Conservation (phyloP, 2,113 vertebrate species). For the Odocoileus hemionus region DNA sequence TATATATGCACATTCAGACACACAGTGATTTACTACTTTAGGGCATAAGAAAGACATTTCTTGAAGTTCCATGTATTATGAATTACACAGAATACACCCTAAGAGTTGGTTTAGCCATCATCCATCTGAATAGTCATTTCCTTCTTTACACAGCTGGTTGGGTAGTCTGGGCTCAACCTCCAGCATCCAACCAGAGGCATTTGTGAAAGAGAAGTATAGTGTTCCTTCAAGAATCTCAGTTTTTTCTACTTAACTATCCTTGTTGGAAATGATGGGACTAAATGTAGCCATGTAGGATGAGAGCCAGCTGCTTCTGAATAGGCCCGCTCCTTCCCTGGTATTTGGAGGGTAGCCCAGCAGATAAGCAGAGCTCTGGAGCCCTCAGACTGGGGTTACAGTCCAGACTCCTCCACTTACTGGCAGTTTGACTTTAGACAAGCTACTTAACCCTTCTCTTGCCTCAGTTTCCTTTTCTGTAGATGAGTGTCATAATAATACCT, state of each 20-base stretch:
- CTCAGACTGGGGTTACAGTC: not conserved
- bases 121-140: not conserved
- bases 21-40: not conserved
- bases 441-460: not conserved
- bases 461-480: slow-evolving; percentile 19
- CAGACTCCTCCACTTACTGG: not conserved
- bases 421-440: not conserved
- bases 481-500: not conserved
- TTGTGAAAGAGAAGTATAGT: not conserved
- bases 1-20: not conserved
- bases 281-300: not conserved
- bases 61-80: not conserved
- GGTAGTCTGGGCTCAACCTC: not conserved
- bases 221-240: not conserved
- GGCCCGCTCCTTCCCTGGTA: not conserved
- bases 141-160: not conserved
- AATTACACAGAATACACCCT: not conserved
- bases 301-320: not conserved
- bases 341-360: not conserved
- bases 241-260: slow-evolving; percentile 3
- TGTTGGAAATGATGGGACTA: not conserved
- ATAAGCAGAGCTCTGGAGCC: not conserved
- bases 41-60: not conserved
- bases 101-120: not conserved
- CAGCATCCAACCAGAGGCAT: not conserved